These are phyloP conservation scores for Argentina silus DNA, from an alignment of 2,797 vertebrate genomes.

Conservation along the genomic window DNA sequence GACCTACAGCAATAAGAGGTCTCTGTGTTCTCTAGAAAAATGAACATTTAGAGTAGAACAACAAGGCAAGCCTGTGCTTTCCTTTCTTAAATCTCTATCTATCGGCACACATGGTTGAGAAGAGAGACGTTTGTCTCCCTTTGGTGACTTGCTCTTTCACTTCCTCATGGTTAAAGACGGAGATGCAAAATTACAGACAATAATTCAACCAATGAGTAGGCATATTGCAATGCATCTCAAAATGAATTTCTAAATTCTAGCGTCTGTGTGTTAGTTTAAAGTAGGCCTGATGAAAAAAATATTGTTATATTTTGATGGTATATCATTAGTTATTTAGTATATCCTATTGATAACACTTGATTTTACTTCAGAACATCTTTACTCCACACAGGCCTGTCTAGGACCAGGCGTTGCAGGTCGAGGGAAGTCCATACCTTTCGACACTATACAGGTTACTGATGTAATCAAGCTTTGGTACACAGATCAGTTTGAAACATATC, in stretches of 20 bases:
- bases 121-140: neutral
- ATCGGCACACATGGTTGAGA: neutral
- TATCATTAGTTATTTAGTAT: too few relatives aligned
- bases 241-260: too few relatives aligned
- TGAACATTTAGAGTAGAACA: neutral
- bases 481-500: neutral
- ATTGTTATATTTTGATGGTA: too few relatives aligned
- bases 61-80: neutral
- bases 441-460: too few relatives aligned
- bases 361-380: too few relatives aligned
- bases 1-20: neutral
- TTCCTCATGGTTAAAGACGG: neutral
- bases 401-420: too few relatives aligned
- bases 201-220: too few relatives aligned
- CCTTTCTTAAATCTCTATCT: neutral
- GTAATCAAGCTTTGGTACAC: neutral
- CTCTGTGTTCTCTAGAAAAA: neutral
- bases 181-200: neutral
- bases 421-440: too few relatives aligned
- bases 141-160: conserved; percentile 3
- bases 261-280: neutral
- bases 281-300: too few relatives aligned
- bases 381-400: too few relatives aligned
- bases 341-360: too few relatives aligned
- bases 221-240: neutral